These are phyloP conservation scores for Pardalotus punctatus DNA, from an alignment of 2,113 vertebrate species.

Conservation along the genomic window DNA sequence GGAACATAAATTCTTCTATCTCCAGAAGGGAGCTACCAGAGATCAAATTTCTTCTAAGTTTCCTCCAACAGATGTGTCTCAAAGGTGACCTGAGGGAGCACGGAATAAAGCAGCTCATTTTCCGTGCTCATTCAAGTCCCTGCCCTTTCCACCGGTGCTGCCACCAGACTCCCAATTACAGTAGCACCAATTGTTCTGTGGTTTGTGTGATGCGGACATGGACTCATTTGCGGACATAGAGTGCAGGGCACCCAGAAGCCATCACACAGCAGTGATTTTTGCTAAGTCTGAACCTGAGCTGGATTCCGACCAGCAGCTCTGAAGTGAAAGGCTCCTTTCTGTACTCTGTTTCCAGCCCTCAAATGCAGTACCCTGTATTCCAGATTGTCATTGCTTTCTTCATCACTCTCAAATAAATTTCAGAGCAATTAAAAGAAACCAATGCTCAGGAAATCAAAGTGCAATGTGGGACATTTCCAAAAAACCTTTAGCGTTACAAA, in stretches of 20 bases:
- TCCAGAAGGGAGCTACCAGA: not conserved
- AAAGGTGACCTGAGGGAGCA: not conserved
- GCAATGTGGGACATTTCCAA: not conserved
- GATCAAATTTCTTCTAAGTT: not conserved
- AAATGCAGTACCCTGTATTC: not conserved
- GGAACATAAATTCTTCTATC: not conserved
- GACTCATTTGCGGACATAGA: not conserved
- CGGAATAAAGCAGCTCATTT: not conserved
- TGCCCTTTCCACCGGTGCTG: not conserved
- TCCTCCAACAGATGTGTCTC: not conserved
- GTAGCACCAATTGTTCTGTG: slow-evolving; percentile 30
- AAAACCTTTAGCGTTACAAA: not conserved
- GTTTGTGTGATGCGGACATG: slow-evolving; percentile 2
- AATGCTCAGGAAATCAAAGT: not conserved
- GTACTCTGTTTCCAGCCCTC: not conserved
- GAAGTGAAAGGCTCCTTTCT: slow-evolving; percentile 30
- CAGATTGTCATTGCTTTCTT: not conserved
- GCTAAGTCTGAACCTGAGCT: not conserved
- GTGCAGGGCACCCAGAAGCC: not conserved
- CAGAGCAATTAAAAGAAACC: not conserved
- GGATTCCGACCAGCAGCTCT: not conserved
- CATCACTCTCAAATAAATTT: not conserved
- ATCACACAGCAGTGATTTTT: not conserved
- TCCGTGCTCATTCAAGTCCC: not conserved
- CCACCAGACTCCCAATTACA: not conserved